phyloP scores from a whole-genome alignment of 2,113 vertebrate species.

The Anolis carolinensis region DNA sequence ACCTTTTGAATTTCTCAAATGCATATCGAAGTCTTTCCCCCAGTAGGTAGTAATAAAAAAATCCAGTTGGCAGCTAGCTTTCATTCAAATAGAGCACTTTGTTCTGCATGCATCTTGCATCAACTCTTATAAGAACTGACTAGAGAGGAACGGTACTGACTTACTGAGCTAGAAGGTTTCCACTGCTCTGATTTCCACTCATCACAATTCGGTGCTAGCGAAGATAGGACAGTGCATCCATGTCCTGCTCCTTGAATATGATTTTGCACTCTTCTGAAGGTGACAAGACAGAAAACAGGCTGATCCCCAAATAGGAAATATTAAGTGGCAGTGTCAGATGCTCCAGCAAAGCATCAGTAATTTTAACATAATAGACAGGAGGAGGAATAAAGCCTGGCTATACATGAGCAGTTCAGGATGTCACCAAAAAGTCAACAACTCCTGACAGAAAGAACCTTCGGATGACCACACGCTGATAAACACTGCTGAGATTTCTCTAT shows the following conservation, averaged over 20 bases:
- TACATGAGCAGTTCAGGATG: not conserved
- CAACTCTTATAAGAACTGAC: not conserved
- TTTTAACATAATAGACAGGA: not conserved
- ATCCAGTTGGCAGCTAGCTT: not conserved
- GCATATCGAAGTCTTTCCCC: not conserved
- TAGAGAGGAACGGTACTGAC: not conserved
- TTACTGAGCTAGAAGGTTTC: not conserved
- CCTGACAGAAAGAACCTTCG: conserved; percentile 2
- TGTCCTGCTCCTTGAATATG: not conserved
- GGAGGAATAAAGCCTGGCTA: not conserved
- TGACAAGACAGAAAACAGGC: not conserved
- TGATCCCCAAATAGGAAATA: not conserved
- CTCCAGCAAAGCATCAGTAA: not conserved
- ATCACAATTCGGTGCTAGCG: not conserved
- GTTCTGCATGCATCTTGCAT: not conserved
- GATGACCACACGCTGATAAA: not conserved
- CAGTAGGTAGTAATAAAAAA: not conserved
- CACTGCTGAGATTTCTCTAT: not conserved
- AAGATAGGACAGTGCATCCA: not conserved
- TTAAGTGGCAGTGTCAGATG: not conserved
- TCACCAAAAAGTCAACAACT: not conserved
- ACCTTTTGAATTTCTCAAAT: not conserved
- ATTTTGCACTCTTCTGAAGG: not conserved
- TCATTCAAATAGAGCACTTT: not conserved
- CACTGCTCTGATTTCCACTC: not conserved